These are phyloP conservation scores for Plagodis pulveraria DNA, from an alignment of 2,888 invertebrate species.

Conservation along the genomic window DNA sequence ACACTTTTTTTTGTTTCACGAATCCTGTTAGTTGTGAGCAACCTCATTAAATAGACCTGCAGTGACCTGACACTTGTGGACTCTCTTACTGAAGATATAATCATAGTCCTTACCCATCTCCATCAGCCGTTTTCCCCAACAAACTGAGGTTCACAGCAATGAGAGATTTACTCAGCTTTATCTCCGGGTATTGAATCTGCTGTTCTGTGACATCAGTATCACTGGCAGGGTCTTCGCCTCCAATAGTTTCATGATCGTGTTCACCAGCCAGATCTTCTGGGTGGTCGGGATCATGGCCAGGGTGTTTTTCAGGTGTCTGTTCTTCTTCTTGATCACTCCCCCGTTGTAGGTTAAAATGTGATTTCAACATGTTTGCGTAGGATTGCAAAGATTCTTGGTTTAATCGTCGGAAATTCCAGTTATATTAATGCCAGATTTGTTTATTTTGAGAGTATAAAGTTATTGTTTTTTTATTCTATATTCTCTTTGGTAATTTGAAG, in stretches of 20 bases:
- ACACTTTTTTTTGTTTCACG: no score
- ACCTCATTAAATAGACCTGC: no score
- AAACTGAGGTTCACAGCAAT: slow-evolving; percentile 65
- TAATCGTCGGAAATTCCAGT: no score
- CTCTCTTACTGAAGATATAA: not conserved
- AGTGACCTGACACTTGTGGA: no score
- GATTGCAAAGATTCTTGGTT: not conserved
- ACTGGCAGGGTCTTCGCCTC: slow-evolving; percentile 3
- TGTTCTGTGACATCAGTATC: slow-evolving; percentile 27
- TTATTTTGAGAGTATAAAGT: no score
- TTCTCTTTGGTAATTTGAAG: no score
- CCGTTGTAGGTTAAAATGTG: slow-evolving; percentile 52
- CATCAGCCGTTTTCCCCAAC: slow-evolving; percentile 76
- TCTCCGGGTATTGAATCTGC: slow-evolving; percentile 35
- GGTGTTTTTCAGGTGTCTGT: slow-evolving; percentile 22
- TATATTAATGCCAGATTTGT: no score
- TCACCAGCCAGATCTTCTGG: slow-evolving; percentile 11
- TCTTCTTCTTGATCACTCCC: slow-evolving; percentile 7
- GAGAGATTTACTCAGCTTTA: slow-evolving; percentile 57
- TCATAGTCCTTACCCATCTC: slow-evolving; percentile 65
- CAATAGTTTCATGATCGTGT: slow-evolving; percentile 26
- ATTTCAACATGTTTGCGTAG: slow-evolving; percentile 58
- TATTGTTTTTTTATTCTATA: no score
- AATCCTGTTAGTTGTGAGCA: no score
- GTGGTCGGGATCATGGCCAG: not conserved